Base-by-base conservation (phyloP, 2,888 invertebrate species). In the Oxytorus armatus region DNA sequence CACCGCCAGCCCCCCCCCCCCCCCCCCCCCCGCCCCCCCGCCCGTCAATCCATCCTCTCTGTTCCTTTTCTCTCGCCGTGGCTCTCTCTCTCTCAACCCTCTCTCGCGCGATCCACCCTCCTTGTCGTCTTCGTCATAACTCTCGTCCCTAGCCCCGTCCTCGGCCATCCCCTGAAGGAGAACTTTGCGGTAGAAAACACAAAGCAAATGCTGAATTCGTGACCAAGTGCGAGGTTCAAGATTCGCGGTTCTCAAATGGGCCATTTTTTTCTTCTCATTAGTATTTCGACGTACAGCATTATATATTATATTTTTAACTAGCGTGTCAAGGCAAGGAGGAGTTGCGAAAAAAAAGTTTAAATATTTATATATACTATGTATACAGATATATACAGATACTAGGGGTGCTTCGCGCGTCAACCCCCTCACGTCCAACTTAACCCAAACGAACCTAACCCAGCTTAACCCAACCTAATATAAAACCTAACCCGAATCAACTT, bases 171-270 rank as follows among this genome's bases (percentile, higher is more conserved):
- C 44, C 51, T 21, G 16, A 18, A 39, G 18, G 59, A 65, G 47
- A 42, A n/a, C 33, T n/a, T 33, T n/a, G 21, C 21, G 8, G 66
- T 16, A 18, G 16, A 65, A 65, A 65, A 49, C 18, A 88, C 84
- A 86, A 86, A 85, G 84, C 85, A 85, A 87, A 85, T 81, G 84
- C 83, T 83, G 85, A 86, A 89, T 88, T 90, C 90, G 90, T 90
- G 90, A 89, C 89, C 88, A 90, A 91, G 90, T 89, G 88, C 85
- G 81, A 85, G 77, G 53, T 79, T 47, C 69, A 63, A 77, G 55
- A 72, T 66, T 76, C 75, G 57, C 61, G 79, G 73, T 82, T 73
- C 81, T 81, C 79, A 84, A 80, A 78, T 75, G 39, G 33, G 21
- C 8, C 8, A 29, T 21, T 29, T 57, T 42, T 29, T 49, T 7